Evolutionary conservation across 2,888 invertebrate genomes (phyloP).

Genomic region (Peribatodes rhomboidaria): DNA sequence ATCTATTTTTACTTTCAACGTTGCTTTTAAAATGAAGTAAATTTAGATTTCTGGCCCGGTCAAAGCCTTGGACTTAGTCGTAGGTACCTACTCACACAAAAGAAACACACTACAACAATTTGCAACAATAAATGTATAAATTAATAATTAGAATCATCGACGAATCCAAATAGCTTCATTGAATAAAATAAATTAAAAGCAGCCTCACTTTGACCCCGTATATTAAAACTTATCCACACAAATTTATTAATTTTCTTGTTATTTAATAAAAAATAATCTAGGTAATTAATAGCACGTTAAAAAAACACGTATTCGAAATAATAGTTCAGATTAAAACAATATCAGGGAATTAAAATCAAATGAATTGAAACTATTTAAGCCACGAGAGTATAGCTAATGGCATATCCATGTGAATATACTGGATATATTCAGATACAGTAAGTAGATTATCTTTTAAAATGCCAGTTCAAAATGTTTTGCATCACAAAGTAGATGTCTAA

Average conservation of each 20-base stretch:
- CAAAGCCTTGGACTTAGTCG: not conserved
- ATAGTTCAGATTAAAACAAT: constrained; percentile 9
- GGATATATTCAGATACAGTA: not conserved
- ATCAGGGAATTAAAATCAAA: too few species aligned
- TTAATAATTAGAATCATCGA: constrained; percentile 54
- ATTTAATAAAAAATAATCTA: constrained; percentile 37
- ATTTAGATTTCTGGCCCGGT: constrained; percentile 6
- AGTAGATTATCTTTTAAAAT: not conserved
- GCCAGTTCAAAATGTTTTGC: constrained; percentile 29
- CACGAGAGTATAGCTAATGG: not conserved
- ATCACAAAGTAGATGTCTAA: constrained; percentile 20
- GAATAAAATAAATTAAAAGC: constrained; percentile 53
- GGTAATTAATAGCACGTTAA: constrained; percentile 44
- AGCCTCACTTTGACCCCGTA: constrained; percentile 52
- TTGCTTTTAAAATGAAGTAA: constrained; percentile 4
- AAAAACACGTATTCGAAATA: constrained; percentile 19
- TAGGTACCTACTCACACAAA: not conserved
- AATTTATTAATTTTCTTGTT: constrained; percentile 45
- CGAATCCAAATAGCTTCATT: constrained; percentile 65
- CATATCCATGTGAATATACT: not conserved
- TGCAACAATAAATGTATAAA: constrained; percentile 37
- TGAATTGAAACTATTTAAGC: constrained; percentile 22
- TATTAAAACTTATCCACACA: constrained; percentile 50
- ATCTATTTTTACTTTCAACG: constrained; percentile 7
- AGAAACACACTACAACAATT: not conserved